Percentiles rank a stretch among this genome's conserved stretches.
Conservation (phyloP, 2,797 vertebrate genomes). For the Pristis pectinata region DNA sequence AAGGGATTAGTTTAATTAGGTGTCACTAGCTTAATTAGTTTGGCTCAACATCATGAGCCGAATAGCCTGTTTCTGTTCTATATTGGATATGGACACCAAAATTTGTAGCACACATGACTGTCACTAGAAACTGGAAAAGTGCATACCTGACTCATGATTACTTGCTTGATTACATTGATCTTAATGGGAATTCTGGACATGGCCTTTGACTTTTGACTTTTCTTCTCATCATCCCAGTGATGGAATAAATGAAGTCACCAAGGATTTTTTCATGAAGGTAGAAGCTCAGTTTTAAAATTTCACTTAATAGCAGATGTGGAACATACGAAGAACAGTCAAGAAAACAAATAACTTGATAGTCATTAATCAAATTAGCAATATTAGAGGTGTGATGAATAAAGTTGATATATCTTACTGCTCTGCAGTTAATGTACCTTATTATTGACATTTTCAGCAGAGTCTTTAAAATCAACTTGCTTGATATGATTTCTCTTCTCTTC, state of each 20-base stretch:
- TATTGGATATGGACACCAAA: not conserved
- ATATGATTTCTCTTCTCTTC: not conserved
- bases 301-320: not conserved
- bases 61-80: too few species aligned
- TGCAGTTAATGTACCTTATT: conserved; percentile 19
- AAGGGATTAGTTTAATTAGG: too few species aligned
- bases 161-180: not conserved
- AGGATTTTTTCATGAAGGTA: not conserved
- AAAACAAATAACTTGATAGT: not conserved
- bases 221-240: too few species aligned
- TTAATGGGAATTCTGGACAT: not conserved
- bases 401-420: not conserved
- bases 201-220: not conserved
- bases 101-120: not conserved
- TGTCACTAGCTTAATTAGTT: too few species aligned
- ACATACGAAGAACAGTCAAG: not conserved
- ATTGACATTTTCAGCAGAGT: not conserved
- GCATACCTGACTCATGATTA: not conserved
- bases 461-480: conserved; percentile 15
- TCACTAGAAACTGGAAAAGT: not conserved
- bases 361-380: not conserved
- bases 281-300: not conserved
- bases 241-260: not conserved
- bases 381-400: not conserved
- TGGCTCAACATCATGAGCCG: too few species aligned